phyloP scores from a whole-genome alignment of 2,888 invertebrate species.

The Troides helena region DNA sequence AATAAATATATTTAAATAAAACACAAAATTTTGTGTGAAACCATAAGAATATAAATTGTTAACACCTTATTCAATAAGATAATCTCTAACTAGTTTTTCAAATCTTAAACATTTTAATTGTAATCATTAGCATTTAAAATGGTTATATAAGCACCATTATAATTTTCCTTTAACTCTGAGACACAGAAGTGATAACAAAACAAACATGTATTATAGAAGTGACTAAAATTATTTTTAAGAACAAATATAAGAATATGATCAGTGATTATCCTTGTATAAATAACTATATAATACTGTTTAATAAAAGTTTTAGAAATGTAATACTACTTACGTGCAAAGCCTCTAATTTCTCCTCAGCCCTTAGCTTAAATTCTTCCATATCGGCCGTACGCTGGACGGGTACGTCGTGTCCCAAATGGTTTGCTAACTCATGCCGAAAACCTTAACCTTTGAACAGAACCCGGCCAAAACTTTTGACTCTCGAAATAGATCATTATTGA shows the following conservation, averaged over 20 bases:
- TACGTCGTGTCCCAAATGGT: constrained; percentile 48
- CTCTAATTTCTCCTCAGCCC: constrained; percentile 73
- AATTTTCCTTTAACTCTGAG: constrained; percentile 40
- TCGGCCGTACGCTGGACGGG: constrained; percentile 48
- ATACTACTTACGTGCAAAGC: constrained; percentile 69
- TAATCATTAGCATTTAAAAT: constrained; percentile 1
- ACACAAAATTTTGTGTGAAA: no score
- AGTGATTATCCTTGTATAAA: no score
- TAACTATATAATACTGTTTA: no score
- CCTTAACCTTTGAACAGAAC: constrained; percentile 76
- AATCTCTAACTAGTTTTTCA: no score
- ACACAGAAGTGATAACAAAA: constrained; percentile 43
- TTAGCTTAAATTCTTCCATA: constrained; percentile 72
- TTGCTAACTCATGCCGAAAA: constrained; percentile 60
- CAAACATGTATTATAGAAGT: constrained; percentile 23
- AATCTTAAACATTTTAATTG: no score
- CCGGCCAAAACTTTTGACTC: constrained; percentile 63
- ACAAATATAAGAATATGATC: no score
- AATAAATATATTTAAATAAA: no score
- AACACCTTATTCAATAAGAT: no score
- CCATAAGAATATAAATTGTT: no score
- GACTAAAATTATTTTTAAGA: no score
- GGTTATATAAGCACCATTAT: constrained; percentile 63
- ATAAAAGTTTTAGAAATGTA: no score
- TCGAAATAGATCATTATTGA: constrained; percentile 66